A percentile compares a stretch with the other conserved stretches of the same genome.
Conservation (phyloP, 2,888 invertebrate species). For the Epinotia nisella region DNA sequence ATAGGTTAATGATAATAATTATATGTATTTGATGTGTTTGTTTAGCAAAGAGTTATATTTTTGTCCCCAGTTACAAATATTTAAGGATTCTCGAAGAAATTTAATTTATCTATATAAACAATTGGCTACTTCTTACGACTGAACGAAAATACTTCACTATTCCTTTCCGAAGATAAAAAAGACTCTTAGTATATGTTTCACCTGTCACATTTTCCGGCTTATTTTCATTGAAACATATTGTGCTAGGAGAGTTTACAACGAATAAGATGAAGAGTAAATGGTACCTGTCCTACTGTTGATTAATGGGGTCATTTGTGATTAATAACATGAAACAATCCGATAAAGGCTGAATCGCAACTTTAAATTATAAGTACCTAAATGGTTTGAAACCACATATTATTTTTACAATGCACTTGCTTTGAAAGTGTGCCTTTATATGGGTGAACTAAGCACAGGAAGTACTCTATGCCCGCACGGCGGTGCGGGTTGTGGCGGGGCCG, state of each 20-base stretch:
- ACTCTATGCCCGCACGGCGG: no score
- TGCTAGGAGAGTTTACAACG: slow-evolving; percentile 51
- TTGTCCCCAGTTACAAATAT: slow-evolving; percentile 55
- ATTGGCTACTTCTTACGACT: background rate
- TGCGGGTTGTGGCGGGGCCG: no score
- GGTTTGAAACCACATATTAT: no score
- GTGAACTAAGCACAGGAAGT: no score
- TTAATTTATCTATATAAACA: slow-evolving; percentile 11
- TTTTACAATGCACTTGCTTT: no score
- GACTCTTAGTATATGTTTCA: background rate
- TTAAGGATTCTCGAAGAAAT: slow-evolving; percentile 46
- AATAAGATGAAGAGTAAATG: slow-evolving; percentile 47
- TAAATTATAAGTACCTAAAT: no score
- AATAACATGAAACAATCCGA: background rate
- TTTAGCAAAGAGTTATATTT: slow-evolving; percentile 60
- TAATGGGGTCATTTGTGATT: background rate
- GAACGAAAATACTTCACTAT: background rate
- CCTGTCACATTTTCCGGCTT: background rate
- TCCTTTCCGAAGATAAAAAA: background rate
- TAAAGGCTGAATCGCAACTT: background rate
- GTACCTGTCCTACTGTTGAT: background rate
- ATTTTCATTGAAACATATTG: background rate
- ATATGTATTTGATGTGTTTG: slow-evolving; percentile 46
- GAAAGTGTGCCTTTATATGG: no score
- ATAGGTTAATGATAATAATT: slow-evolving; percentile 46